These are phyloP conservation scores for Emmelina monodactyla DNA, from an alignment of 2,888 invertebrate genomes.

Conservation along the genomic window DNA sequence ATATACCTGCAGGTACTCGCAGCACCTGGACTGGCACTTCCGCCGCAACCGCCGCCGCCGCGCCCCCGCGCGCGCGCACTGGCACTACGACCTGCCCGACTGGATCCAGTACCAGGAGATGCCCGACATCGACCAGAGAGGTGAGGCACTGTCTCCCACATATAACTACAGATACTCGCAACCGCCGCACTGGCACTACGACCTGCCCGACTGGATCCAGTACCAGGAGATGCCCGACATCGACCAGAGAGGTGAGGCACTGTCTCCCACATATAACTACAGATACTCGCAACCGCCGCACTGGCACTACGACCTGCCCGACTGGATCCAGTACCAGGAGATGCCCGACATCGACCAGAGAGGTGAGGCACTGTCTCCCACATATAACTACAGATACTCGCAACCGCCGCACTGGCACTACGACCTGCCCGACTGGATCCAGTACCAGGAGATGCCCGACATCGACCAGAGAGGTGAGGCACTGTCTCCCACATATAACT, in stretches of 20 bases:
- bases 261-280: too few relatives aligned
- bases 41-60: conserved; percentile 89
- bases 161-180: too few relatives aligned
- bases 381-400: too few relatives aligned
- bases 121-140: conserved; percentile 88
- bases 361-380: too few relatives aligned
- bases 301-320: conserved; percentile 90
- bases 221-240: conserved; percentile 93
- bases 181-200: conserved; percentile 95
- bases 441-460: conserved; percentile 93
- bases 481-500: too few relatives aligned
- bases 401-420: conserved; percentile 97
- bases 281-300: too few relatives aligned
- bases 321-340: conserved; percentile 96
- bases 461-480: conserved; percentile 82
- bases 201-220: conserved; percentile 89
- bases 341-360: conserved; percentile 89
- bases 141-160: too few relatives aligned
- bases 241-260: conserved; percentile 82
- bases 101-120: conserved; percentile 96
- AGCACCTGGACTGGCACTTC: conserved; percentile 99
- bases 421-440: conserved; percentile 88
- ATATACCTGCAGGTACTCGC: conserved; percentile 92
- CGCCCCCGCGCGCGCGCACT: conserved; percentile 82
- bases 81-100: conserved; percentile 90